Evolutionary conservation across 2,797 vertebrate species (phyloP).

Genomic region (Meda fulgida): DNA sequence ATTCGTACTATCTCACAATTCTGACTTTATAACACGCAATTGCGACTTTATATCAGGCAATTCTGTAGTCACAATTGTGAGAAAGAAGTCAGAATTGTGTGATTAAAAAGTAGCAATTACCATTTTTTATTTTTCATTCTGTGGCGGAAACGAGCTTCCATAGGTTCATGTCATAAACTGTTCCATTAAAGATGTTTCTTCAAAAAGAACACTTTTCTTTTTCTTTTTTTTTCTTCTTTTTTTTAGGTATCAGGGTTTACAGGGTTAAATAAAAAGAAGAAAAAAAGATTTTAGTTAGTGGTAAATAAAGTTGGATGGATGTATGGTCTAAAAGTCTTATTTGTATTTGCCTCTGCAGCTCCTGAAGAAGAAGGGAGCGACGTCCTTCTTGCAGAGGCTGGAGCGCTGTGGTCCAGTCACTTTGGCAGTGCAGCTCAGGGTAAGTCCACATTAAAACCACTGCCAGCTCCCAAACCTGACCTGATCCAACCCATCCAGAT

Average conservation of each 20-base stretch:
- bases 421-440: slow-evolving; percentile 86
- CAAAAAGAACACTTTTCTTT: not conserved
- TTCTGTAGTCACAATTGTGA: too few relatives aligned
- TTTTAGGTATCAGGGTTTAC: too few relatives aligned
- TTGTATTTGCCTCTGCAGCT: slow-evolving; percentile 72
- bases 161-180: not conserved
- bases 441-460: slow-evolving; percentile 68
- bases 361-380: slow-evolving; percentile 89
- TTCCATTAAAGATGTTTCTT: not conserved
- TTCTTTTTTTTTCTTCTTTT: too few relatives aligned
- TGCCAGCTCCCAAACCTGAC: not conserved
- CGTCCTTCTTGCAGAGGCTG: slow-evolving; percentile 86
- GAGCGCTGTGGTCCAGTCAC: slow-evolving; percentile 86
- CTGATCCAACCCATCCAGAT: not conserved
- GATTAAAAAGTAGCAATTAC: too few relatives aligned
- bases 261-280: too few relatives aligned
- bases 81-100: too few relatives aligned
- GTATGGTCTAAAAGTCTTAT: not conserved
- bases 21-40: too few relatives aligned
- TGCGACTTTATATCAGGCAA: too few relatives aligned
- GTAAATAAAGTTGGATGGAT: not conserved
- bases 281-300: not conserved
- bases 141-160: too few relatives aligned
- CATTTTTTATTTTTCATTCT: too few relatives aligned
- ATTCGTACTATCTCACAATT: too few relatives aligned